Percentiles rank a stretch among this genome's conserved stretches.
Evolutionary conservation across 1,140 invertebrate species (phyloP).

Genomic region (Sipha flava): DNA sequence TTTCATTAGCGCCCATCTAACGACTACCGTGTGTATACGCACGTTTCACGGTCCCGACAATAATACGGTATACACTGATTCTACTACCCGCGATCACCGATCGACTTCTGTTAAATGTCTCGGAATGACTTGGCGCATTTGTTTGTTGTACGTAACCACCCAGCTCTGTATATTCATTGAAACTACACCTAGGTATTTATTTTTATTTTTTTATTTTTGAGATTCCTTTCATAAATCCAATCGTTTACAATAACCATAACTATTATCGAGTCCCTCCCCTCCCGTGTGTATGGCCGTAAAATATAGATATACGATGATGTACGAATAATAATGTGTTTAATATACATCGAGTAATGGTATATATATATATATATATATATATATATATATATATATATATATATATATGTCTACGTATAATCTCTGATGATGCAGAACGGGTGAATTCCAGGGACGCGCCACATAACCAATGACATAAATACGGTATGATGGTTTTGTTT

Average conservation of each 20-base stretch:
- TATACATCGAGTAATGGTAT: no score
- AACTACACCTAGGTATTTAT: neutral
- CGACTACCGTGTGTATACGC: neutral
- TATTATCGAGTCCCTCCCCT: neutral
- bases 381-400: no score
- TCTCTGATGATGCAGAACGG: neutral
- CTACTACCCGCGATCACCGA: neutral
- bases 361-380: no score
- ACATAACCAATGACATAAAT: neutral
- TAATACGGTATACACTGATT: neutral
- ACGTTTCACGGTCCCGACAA: constrained; percentile 7
- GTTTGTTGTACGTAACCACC: constrained; percentile 19
- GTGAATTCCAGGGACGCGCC: neutral
- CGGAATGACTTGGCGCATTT: constrained; percentile 1
- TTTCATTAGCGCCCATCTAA: constrained; percentile 10
- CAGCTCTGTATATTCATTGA: neutral
- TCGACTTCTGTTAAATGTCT: neutral
- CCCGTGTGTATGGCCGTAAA: neutral
- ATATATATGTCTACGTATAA: neutral
- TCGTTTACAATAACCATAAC: constrained; percentile 2
- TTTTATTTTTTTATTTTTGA: neutral
- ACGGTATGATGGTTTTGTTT: no score
- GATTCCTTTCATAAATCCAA: constrained; percentile 2
- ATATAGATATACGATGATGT: no score
- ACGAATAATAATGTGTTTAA: no score